These are phyloP conservation scores for Calameuta pallipes DNA, from an alignment of 2,888 invertebrate species.

Conservation along the genomic window DNA sequence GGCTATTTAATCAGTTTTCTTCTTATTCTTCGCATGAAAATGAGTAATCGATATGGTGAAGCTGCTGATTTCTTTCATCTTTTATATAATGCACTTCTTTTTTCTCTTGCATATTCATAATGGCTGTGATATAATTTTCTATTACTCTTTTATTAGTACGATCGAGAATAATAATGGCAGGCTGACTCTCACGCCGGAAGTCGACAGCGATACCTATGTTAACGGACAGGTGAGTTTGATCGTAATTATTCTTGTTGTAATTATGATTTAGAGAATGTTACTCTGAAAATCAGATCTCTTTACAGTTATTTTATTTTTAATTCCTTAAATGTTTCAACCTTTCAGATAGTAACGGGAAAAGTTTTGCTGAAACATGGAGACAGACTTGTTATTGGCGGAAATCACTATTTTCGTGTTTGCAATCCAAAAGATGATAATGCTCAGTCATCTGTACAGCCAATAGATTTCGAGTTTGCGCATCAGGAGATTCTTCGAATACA, in stretches of 20 bases:
- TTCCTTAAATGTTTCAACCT: background rate
- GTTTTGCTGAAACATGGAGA: conserved; percentile 69
- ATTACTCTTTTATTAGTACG: conserved; percentile 52
- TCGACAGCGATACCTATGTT: conserved; percentile 68
- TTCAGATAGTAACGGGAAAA: conserved; percentile 62
- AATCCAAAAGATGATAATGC: conserved; percentile 63
- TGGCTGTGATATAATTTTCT: background rate
- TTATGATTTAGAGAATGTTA: conserved; percentile 1
- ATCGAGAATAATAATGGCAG: conserved; percentile 68
- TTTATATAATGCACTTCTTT: background rate
- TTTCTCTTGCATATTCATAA: background rate
- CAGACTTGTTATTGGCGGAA: conserved; percentile 71
- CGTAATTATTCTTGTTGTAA: conserved; percentile 1
- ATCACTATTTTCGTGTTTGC: conserved; percentile 70
- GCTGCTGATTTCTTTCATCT: background rate
- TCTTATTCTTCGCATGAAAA: background rate
- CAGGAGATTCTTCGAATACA: conserved; percentile 69
- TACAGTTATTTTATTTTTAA: conserved; percentile 4
- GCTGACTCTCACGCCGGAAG: conserved; percentile 66
- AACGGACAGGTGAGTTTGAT: conserved; percentile 67
- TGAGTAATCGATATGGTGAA: background rate
- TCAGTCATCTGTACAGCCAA: conserved; percentile 50
- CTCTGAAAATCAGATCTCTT: conserved; percentile 9
- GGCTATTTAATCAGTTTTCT: background rate
- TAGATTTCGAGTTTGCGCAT: conserved; percentile 70